Evolutionary conservation across 2,113 vertebrate species (phyloP), one percentile per base, ranked within the genome.

Genomic region (Oncorhynchus keta): DNA sequence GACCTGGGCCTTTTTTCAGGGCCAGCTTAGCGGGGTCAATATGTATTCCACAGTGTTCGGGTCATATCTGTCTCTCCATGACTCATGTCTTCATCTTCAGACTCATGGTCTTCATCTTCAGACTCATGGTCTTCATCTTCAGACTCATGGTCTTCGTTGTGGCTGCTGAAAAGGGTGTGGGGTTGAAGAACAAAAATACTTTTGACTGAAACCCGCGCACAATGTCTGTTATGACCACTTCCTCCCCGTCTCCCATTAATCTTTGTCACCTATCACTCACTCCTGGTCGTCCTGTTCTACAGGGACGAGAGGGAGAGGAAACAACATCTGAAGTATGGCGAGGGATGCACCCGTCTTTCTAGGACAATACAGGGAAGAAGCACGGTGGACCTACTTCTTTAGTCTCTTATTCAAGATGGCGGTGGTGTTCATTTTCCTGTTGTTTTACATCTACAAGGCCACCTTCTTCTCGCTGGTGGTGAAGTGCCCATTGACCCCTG

Each of bases 71-170:
- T 96, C 94, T 98, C 30, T 95, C 97, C 1, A 76, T 98, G n/a
- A n/a, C n/a, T n/a, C n/a, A n/a, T n/a, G n/a, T n/a, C n/a, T n/a
- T n/a, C n/a, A n/a, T n/a, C n/a, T n/a, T n/a, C n/a, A n/a, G n/a
- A n/a, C n/a, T n/a, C n/a, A n/a, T n/a, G n/a, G n/a, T n/a, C n/a
- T n/a, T n/a, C n/a, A n/a, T n/a, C n/a, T n/a, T n/a, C n/a, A n/a
- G n/a, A n/a, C n/a, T n/a, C n/a, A n/a, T n/a, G 0, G 95, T 98
- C 66, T 98, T 98, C 84, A 92, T 98, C 81, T 98, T 98, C 91
- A 93, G 96, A 2, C 83, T 98, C 64, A 75, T 98, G 90, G 95
- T 98, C 35, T 97, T 97, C 16, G 79, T 97, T 85, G 95, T 98
- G 88, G 95, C 96, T 0, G 96, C 94, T 0, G 95, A 96, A 90